Conservation (phyloP, 2,113 vertebrate species). For the Melospiza melodia region DNA sequence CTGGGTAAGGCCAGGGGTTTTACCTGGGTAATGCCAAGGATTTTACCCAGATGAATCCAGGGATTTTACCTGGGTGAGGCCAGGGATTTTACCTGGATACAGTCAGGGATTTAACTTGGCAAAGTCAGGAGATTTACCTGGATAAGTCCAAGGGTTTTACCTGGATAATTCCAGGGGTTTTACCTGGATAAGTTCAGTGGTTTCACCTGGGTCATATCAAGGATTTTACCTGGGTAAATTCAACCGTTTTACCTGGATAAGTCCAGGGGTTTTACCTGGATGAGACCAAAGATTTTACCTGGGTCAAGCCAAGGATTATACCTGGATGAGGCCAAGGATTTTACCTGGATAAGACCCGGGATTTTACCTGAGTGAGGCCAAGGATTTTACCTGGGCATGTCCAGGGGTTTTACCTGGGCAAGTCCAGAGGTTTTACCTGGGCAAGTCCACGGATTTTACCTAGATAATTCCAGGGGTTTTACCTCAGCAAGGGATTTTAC, state of each 20-base stretch:
- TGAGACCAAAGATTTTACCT: neutral
- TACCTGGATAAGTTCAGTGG: accelerated
- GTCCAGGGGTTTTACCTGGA: accelerated
- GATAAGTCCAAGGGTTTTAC: accelerated
- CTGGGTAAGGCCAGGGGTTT: accelerated
- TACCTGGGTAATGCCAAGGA: too few relatives aligned
- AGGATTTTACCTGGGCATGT: neutral
- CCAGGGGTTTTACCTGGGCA: too few relatives aligned
- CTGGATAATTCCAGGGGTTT: accelerated
- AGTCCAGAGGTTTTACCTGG: accelerated
- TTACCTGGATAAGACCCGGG: accelerated
- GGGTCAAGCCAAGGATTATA: accelerated
- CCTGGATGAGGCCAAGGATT: accelerated
- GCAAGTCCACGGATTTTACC: accelerated
- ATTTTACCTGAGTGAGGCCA: accelerated
- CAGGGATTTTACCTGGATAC: neutral
- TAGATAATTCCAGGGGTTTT: accelerated
- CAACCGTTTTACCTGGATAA: neutral
- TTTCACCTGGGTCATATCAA: too few relatives aligned
- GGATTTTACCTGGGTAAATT: neutral
- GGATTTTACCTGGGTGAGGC: accelerated
- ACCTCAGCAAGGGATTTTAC: neutral
- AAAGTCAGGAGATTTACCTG: neutral
- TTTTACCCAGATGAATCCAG: too few relatives aligned
- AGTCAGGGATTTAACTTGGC: neutral